Evolutionary conservation across 2,888 invertebrate species (phyloP), one percentile per base, ranked within the genome.

Genomic region (Antheraea assamensis): DNA sequence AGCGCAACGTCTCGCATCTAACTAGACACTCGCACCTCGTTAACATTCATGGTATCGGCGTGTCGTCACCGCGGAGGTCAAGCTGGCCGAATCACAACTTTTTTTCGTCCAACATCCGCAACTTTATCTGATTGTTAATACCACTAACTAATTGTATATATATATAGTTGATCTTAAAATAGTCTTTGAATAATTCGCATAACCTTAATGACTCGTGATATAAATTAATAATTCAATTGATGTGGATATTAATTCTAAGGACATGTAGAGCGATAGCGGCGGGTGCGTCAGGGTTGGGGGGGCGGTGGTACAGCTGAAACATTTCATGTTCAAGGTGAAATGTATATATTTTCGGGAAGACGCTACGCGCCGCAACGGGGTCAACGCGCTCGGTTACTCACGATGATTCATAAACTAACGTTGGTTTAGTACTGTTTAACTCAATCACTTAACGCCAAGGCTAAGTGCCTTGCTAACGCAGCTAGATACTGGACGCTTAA

Each of bases 371-470:
- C 52, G 7, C 58, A 10, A 0, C 35, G n/a, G 35, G 68, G 71
- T 74, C 74, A 74, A 68, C 66, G 71, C 31, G 30, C 74, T 66
- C 74, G 66, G 66, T 74, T 71, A 68, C 47, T 71, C 71, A 68
- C 31, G 71, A 74, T 71, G 74, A 74, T 35, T 74, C 74, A 74
- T 71, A 30, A 71, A n/a, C 35, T 31, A 19, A 68, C 68, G 68
- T 10, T 35, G 68, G 27, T 71, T 58, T 55, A 64, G 24, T 17
- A 21, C 35, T 71, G 73, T 52, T 66, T 74, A 71, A 74, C 71
- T 71, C 71, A 71, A 74, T 74, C 71, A 71, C 17, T 71, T 30
- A 58, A 58, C 55, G 31, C 55, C 30, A 27, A 68, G n/a, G 1
- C 68, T 21, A 35, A 68, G 35, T 68, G 17, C n/a, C 58, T 58